Evolutionary conservation across 2,113 vertebrate species (phyloP), one percentile per base, ranked within the genome.

Genomic region (Cricetomys ansorgei): DNA sequence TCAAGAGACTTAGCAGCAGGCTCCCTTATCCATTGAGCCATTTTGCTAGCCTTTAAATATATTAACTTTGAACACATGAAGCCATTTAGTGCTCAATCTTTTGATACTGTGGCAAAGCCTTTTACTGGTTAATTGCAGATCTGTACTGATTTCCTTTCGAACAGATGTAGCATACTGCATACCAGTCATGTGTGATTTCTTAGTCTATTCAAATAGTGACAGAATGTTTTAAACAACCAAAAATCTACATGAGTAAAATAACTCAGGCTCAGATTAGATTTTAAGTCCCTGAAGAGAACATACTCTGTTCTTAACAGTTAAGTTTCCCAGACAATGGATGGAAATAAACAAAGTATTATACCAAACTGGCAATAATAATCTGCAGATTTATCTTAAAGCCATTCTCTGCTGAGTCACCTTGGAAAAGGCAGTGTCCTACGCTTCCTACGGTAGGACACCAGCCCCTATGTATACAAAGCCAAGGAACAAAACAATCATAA

Each of bases 211-310:
- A 95, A 80, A 34, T 19, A 50, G 7, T 23, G n/a, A 29, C 40
- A 92, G 73, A 62, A 70, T 64, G 34, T 85, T 89, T 72, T 43
- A 92, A 89, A 86, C 27, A 80, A 40, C 87, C 67, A 57, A 80
- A 76, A 79, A 85, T 45, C 34, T 62, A 77, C 7, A 23, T 5
- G 34, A 81, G 15, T 53, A 2, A 81, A 50, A 87, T 16, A 77
- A 93, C 5, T 40, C 15, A 76, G 76, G 40, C 65, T 45, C 13
- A 91, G 55, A 45, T 25, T 50, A 94, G 62, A 53, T 31, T 43
- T 62, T n/a, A 37, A 67, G 31, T 34, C 29, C 83, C 40, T 89
- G 34, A 48, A 64, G 84, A 83, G 67, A 92, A 77, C 3, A 11
- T 37, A 53, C 5, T 64, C 23, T 45, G 19, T 45, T 64, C 65